These are phyloP conservation scores for Phenganax subtilis DNA, from an alignment of 92 coral and sea anemone species.

Conservation along the genomic window DNA sequence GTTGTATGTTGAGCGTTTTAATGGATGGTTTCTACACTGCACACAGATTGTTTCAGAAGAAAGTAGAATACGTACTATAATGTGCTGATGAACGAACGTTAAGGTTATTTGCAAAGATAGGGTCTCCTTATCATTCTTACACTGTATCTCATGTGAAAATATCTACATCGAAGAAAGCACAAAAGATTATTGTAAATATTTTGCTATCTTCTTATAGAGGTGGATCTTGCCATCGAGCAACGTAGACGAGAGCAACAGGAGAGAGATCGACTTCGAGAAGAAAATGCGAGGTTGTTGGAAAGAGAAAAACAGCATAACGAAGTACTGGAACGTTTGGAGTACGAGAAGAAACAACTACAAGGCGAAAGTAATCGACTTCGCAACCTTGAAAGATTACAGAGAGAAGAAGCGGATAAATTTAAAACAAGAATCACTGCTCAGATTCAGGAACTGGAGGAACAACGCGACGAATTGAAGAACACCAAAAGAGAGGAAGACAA, in stretches of 20 bases:
- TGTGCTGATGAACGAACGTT: too few species aligned
- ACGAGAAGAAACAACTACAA: slow-evolving; percentile 80
- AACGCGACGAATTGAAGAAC: slow-evolving; percentile 64
- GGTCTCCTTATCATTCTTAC: too few species aligned
- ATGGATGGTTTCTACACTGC: background rate
- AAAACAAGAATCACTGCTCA: slow-evolving; percentile 88
- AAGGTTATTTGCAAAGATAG: too few species aligned
- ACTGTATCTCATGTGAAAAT: too few species aligned
- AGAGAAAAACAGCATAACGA: slow-evolving; percentile 82
- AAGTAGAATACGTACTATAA: too few species aligned
- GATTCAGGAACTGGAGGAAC: slow-evolving; percentile 83
- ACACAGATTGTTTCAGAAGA: too few species aligned
- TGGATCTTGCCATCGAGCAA: slow-evolving; percentile 93
- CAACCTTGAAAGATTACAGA: slow-evolving; percentile 75
- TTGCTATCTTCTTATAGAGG: slow-evolving; percentile 58
- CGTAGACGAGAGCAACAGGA: slow-evolving; percentile 93
- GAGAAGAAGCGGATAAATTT: slow-evolving; percentile 85
- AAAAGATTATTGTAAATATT: background rate
- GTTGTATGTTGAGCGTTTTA: background rate
- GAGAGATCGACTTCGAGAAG: slow-evolving; percentile 79
- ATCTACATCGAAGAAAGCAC: too few species aligned
- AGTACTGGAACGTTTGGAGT: slow-evolving; percentile 76
- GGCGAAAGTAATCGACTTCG: slow-evolving; percentile 78
- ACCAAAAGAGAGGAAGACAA: slow-evolving; percentile 79
- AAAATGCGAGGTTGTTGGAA: slow-evolving; percentile 75